These are phyloP conservation scores for Thaumetopoea pityocampa DNA, from an alignment of 1,140 invertebrate species.

Conservation along the genomic window DNA sequence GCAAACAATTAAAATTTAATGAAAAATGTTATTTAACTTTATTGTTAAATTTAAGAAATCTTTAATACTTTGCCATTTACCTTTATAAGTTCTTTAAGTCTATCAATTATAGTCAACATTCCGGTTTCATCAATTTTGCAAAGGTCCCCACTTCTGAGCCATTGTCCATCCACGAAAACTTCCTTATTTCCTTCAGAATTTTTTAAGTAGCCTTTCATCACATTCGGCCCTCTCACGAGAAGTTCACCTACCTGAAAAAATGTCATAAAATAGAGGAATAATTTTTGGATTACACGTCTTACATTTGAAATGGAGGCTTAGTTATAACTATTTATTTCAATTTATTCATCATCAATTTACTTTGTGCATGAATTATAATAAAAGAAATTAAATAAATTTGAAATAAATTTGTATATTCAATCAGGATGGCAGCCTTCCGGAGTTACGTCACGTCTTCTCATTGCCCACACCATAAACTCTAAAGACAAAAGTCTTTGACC, in stretches of 20 bases:
- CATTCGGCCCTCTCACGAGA: constrained; percentile 81
- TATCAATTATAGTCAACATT: constrained; percentile 81
- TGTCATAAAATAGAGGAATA: no score
- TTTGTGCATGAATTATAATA: no score
- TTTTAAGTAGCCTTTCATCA: constrained; percentile 87
- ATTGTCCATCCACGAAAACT: constrained; percentile 81
- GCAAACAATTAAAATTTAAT: constrained; percentile 11
- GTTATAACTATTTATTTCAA: no score
- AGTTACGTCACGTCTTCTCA: no score
- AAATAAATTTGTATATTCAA: no score
- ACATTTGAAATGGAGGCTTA: no score
- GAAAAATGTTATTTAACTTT: not conserved
- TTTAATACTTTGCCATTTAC: constrained; percentile 12
- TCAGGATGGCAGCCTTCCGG: no score
- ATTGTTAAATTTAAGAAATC: not conserved
- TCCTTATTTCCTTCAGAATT: constrained; percentile 84
- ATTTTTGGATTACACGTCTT: no score
- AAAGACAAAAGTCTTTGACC: no score
- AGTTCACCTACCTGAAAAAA: constrained; percentile 82
- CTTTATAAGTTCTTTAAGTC: constrained; percentile 89
- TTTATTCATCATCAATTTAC: no score
- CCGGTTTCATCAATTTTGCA: constrained; percentile 80
- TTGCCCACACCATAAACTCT: no score
- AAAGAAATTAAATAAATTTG: no score
- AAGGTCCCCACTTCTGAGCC: constrained; percentile 86